phyloP scores from a whole-genome alignment of 2,113 vertebrate species.

The Helogale parvula region DNA sequence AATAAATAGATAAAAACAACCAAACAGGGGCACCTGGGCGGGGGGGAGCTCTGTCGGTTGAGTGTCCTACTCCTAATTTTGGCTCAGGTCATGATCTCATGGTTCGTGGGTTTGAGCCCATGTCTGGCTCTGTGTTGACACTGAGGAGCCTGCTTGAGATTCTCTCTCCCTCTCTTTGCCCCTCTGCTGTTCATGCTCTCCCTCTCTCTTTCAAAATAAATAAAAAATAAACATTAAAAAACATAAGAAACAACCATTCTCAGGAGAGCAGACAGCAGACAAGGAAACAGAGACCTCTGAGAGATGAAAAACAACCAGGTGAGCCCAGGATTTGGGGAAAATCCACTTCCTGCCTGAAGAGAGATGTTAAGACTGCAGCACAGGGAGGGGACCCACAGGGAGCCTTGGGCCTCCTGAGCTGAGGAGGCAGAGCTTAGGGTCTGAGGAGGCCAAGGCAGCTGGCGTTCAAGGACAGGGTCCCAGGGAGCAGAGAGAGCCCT shows the following conservation, averaged over 20 bases:
- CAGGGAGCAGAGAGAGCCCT: background rate
- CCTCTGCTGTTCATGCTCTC: no score
- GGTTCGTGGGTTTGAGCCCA: no score
- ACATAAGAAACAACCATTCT: background rate
- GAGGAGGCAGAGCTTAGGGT: background rate
- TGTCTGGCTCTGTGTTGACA: no score
- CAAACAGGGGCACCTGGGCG: no score
- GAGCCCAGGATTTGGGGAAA: background rate
- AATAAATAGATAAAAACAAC: no score
- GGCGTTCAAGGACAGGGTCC: background rate
- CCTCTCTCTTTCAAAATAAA: no score
- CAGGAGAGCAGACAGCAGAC: background rate
- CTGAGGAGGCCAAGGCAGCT: background rate
- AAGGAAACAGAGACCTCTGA: background rate
- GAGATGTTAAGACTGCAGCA: background rate
- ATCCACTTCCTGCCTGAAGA: background rate
- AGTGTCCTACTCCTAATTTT: no score
- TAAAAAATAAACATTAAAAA: background rate
- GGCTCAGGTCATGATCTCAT: no score
- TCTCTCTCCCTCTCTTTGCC: no score
- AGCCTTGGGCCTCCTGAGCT: background rate
- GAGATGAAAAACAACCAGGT: background rate
- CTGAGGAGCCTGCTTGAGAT: no score
- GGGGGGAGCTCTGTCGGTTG: no score
- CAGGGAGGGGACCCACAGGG: fast-evolving